Conservation (phyloP, 2,113 vertebrate genomes). For the Rhea americana region DNA sequence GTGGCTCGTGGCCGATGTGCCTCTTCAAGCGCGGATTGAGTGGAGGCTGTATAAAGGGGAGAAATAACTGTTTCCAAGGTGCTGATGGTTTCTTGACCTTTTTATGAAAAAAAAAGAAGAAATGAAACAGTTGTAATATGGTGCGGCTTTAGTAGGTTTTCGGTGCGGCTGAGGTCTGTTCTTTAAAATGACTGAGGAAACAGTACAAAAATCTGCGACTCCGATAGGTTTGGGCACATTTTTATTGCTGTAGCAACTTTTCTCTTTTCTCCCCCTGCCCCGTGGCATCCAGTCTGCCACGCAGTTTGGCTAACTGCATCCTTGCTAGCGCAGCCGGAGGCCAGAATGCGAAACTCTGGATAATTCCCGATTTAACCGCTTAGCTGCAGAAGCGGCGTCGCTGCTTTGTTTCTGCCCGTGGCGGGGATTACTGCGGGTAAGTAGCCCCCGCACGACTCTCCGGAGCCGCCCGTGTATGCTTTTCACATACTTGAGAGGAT, state of each 20-base stretch:
- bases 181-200: not conserved
- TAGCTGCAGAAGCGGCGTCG: not conserved
- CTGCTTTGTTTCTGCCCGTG: not conserved
- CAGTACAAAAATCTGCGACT: not conserved
- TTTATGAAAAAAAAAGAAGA: too few species aligned
- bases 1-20: too few species aligned
- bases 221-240: not conserved
- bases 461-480: slow-evolving; percentile 9
- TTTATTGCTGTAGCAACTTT: not conserved
- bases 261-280: not conserved
- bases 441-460: not conserved
- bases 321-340: accelerated
- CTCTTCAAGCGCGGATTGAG: accelerated
- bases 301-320: not conserved
- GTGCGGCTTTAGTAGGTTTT: not conserved
- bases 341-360: not conserved
- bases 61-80: not conserved
- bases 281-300: accelerated
- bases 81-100: not conserved
- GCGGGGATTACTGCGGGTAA: not conserved
- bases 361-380: slow-evolving; percentile 32
- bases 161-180: not conserved
- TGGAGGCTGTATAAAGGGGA: not conserved
- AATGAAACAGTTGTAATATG: not conserved
- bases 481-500: not conserved